phyloP scores from a whole-genome alignment of 2,888 invertebrate species.

The Sesia bembeciformis region DNA sequence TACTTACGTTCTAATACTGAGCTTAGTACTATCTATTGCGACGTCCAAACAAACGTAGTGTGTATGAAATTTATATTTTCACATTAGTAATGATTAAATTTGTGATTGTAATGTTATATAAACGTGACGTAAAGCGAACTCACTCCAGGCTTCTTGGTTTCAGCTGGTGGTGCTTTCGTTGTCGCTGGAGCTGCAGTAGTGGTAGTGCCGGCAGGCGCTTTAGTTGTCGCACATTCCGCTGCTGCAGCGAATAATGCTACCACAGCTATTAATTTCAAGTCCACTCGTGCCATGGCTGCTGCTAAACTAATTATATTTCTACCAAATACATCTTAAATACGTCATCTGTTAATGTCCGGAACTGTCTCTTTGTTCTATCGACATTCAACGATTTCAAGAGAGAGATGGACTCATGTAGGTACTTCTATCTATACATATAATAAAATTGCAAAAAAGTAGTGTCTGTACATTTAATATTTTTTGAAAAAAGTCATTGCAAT shows the following conservation, averaged over 20 bases:
- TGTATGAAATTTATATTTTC: no score
- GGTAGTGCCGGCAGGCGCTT: conserved; percentile 11
- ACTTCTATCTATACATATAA: no score
- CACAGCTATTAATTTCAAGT: conserved; percentile 12
- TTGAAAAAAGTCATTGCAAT: no score
- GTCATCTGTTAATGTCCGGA: conserved; percentile 4
- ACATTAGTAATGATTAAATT: no score
- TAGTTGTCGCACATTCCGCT: conserved; percentile 15
- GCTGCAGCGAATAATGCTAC: conserved; percentile 9
- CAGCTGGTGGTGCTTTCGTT: conserved; percentile 7
- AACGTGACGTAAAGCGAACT: background rate
- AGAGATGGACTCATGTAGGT: background rate
- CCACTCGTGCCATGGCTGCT: conserved; percentile 16
- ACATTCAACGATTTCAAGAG: conserved; percentile 4
- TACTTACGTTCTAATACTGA: no score
- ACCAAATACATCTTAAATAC: conserved; percentile 6
- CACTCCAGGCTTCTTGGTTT: background rate
- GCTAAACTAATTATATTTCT: background rate
- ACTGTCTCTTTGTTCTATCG: conserved; percentile 3
- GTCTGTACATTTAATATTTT: no score
- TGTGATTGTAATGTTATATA: no score
- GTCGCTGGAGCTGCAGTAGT: conserved; percentile 6
- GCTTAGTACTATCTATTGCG: no score
- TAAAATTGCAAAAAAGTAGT: no score
- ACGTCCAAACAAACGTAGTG: no score